A percentile compares a stretch with the other conserved stretches of the same genome.
Conservation (phyloP, 2,113 vertebrate genomes). For the Urocolius indicus region DNA sequence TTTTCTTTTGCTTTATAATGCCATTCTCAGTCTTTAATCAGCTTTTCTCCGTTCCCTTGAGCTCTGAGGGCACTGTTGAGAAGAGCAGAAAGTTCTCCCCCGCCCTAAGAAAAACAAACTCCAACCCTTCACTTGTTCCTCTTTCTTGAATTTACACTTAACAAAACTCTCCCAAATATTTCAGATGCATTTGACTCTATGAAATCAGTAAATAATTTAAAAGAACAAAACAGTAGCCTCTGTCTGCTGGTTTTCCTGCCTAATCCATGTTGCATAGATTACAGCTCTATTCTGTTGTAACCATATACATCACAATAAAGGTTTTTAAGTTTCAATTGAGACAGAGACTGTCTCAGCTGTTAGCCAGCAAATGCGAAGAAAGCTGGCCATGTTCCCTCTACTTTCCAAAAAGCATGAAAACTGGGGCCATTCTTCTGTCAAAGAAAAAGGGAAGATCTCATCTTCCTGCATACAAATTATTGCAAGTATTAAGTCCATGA, state of each 20-base stretch:
- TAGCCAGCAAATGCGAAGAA: slow-evolving; percentile 35
- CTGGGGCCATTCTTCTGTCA: slow-evolving; percentile 20
- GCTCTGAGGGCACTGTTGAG: not conserved
- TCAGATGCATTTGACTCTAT: not conserved
- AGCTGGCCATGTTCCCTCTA: slow-evolving; percentile 44
- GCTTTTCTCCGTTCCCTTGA: not conserved
- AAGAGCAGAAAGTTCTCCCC: not conserved
- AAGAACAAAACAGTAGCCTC: not conserved
- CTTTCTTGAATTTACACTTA: not conserved
- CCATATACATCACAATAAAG: slow-evolving; percentile 19
- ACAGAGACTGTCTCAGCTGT: slow-evolving; percentile 36
- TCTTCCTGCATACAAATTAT: not conserved
- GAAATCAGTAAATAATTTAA: not conserved
- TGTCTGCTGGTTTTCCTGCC: not conserved
- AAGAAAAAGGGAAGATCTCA: slow-evolving; percentile 14
- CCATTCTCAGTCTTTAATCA: not conserved
- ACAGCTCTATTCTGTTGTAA: not conserved
- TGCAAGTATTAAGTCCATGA: not conserved
- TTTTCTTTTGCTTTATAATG: not conserved
- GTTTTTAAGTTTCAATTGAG: slow-evolving; percentile 43
- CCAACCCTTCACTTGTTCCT: not conserved
- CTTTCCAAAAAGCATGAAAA: slow-evolving; percentile 47
- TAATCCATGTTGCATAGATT: not conserved
- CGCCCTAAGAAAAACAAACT: not conserved
- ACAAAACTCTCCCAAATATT: not conserved